These are phyloP conservation scores for Hypotaenidia okinawae DNA, from an alignment of 2,797 vertebrate species.

Conservation along the genomic window DNA sequence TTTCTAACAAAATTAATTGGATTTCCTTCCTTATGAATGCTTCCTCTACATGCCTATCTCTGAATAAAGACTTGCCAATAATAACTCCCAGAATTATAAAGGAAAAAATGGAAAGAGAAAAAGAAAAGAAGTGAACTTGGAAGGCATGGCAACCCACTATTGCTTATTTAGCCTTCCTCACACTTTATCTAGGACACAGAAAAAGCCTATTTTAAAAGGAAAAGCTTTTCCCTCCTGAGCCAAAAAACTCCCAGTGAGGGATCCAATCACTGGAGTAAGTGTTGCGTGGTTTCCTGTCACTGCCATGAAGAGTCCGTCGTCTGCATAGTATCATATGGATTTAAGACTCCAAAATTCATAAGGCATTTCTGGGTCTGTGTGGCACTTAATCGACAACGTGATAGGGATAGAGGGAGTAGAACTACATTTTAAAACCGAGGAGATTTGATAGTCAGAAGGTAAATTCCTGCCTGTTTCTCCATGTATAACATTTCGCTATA, in stretches of 20 bases:
- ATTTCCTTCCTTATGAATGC: conserved; percentile 57
- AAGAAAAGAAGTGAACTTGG: background rate
- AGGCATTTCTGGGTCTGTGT: conserved; percentile 21
- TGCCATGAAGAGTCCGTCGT: background rate
- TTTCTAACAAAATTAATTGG: conserved; percentile 60
- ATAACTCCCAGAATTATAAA: conserved; percentile 51
- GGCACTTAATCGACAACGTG: background rate
- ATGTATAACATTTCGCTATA: background rate
- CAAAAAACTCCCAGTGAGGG: conserved; percentile 7
- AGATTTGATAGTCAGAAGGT: background rate
- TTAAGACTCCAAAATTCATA: conserved; percentile 8
- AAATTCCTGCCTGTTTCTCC: conserved; percentile 5
- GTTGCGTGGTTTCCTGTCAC: background rate
- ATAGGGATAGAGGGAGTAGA: background rate
- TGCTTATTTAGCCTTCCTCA: conserved; percentile 59
- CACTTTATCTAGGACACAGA: conserved; percentile 52
- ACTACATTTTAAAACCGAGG: conserved; percentile 33
- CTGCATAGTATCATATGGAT: background rate
- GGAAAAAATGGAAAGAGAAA: background rate
- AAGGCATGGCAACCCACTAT: conserved; percentile 31
- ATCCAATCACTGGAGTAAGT: background rate
- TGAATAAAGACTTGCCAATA: conserved; percentile 53
- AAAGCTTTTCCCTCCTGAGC: conserved; percentile 35
- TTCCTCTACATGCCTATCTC: background rate
- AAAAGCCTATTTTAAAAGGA: conserved; percentile 50